Conservation (phyloP, 2,113 vertebrate genomes). For the Paedocypris sp. region DNA sequence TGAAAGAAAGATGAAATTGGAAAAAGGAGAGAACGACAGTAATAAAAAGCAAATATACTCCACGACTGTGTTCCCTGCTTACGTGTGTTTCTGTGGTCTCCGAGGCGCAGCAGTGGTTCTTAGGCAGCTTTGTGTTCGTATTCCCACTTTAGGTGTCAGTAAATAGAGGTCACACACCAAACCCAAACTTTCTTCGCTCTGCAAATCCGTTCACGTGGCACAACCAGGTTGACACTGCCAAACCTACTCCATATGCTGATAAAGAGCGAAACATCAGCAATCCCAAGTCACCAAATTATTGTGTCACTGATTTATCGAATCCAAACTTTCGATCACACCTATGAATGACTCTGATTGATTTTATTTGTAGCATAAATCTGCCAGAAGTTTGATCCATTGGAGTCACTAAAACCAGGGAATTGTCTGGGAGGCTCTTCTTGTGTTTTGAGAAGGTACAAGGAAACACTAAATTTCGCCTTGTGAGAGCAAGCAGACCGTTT, state of each 20-base stretch:
- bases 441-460: neutral
- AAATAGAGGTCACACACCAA: neutral
- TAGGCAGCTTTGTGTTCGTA: neutral
- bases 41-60: slow-evolving; percentile 19
- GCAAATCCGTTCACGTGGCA: slow-evolving; percentile 3
- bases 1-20: neutral
- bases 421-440: slow-evolving; percentile 15
- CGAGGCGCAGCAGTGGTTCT: neutral
- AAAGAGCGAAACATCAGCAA: neutral
- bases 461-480: slow-evolving; percentile 29
- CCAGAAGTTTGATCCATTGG: slow-evolving; percentile 27
- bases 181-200: neutral
- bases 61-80: neutral
- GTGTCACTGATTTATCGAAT: neutral
- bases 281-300: neutral
- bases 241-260: neutral
- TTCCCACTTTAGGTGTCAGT: neutral
- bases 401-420: slow-evolving; percentile 13
- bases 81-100: neutral
- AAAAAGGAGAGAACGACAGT: neutral
- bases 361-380: slow-evolving; percentile 12
- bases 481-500: slow-evolving; percentile 28
- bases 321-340: neutral
- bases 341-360: slow-evolving; percentile 24
- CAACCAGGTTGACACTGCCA: neutral